Conservation (phyloP, 2,888 invertebrate species). For the Hydropsyche betteni region DNA sequence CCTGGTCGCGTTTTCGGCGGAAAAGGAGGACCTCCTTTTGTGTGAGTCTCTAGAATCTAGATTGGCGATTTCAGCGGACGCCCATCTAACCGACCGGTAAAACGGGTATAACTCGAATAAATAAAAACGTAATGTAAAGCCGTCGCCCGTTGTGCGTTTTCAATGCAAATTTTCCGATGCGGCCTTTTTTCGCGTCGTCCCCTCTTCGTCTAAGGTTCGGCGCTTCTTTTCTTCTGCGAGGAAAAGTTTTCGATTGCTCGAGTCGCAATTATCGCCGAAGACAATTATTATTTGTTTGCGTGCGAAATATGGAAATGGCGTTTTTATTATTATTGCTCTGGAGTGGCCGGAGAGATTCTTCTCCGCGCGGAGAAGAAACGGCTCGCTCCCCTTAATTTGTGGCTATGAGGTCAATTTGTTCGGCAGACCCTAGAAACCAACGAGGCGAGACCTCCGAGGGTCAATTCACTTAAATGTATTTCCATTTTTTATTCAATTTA, state of each 20-base stretch:
- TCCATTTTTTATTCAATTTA: conserved; percentile 29
- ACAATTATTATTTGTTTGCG: conserved; percentile 21
- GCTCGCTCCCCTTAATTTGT: conserved; percentile 30
- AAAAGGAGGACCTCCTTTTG: too few species aligned
- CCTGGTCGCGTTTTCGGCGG: too few species aligned
- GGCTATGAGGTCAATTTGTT: conserved; percentile 33
- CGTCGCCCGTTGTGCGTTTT: conserved; percentile 16
- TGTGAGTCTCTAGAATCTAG: not conserved
- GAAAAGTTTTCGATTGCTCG: conserved; percentile 18
- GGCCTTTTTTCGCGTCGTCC: not conserved
- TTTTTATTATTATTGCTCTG: conserved; percentile 15
- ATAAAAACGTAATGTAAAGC: not conserved
- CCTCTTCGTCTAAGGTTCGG: not conserved
- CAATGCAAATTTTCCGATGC: conserved; percentile 29
- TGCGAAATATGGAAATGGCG: conserved; percentile 16
- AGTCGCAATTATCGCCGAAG: conserved; percentile 16
- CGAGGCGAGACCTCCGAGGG: conserved; percentile 27
- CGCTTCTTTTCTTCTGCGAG: not conserved
- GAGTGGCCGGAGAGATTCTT: conserved; percentile 9
- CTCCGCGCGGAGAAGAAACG: conserved; percentile 5
- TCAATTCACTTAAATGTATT: conserved; percentile 31
- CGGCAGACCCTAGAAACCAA: conserved; percentile 28
- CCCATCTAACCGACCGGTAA: conserved; percentile 13
- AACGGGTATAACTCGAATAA: conserved; percentile 29
- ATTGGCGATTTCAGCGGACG: conserved; percentile 8